Percentiles rank a stretch among this genome's conserved stretches.
phyloP scores from a whole-genome alignment of 2,888 invertebrate genomes.

The Ectropis crepuscularia region DNA sequence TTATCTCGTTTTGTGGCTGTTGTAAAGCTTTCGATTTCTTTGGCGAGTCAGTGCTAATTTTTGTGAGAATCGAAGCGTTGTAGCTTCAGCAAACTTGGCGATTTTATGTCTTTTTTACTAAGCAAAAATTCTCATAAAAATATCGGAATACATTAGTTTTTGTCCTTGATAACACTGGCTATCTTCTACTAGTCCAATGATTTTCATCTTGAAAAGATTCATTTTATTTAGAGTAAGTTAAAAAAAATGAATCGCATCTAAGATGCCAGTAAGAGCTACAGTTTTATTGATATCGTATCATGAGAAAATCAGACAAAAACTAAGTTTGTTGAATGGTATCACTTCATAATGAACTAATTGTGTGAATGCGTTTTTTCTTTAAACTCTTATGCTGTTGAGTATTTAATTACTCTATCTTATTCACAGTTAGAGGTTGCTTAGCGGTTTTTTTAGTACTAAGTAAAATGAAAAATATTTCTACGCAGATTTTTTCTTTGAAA shows the following conservation, averaged over 20 bases:
- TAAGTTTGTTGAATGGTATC: conserved; percentile 53
- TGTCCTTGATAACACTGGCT: too few species aligned
- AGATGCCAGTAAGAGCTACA: conserved; percentile 35
- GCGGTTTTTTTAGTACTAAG: conserved; percentile 20
- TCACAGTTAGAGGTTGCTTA: conserved; percentile 2
- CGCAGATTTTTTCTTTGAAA: too few species aligned
- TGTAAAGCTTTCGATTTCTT: conserved; percentile 62
- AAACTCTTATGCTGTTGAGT: conserved; percentile 33
- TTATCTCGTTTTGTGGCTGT: conserved; percentile 75
- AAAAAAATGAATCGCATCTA: too few species aligned
- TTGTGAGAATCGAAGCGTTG: conserved; percentile 15
- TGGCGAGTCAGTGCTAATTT: conserved; percentile 38
- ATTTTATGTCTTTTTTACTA: too few species aligned
- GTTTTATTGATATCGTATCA: conserved; percentile 57
- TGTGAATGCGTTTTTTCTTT: conserved; percentile 58
- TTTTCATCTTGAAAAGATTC: too few species aligned
- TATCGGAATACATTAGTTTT: too few species aligned
- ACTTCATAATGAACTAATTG: conserved; percentile 64
- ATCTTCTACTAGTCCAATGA: too few species aligned
- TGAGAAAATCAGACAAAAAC: conserved; percentile 60
- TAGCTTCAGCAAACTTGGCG: neutral
- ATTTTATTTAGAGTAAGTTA: too few species aligned
- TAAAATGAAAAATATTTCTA: neutral
- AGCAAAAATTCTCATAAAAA: too few species aligned
- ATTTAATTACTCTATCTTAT: conserved; percentile 26